These are phyloP conservation scores for Steatornis caripensis DNA, from an alignment of 2,113 vertebrate species.

Conservation along the genomic window DNA sequence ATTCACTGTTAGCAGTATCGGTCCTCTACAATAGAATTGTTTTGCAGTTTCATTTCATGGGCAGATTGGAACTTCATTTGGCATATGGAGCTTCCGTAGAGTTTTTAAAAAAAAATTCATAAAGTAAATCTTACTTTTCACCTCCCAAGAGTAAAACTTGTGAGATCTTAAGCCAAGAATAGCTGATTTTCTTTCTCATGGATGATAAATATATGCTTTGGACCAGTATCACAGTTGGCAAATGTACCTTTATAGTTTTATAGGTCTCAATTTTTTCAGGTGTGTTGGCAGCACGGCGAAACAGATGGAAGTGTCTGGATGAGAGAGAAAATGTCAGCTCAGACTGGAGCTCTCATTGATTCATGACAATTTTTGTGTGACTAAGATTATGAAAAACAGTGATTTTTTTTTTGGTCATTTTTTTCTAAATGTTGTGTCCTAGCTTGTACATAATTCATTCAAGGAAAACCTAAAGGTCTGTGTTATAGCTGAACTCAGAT, in stretches of 20 bases:
- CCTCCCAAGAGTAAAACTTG: background rate
- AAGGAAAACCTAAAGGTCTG: background rate
- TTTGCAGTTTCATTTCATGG: background rate
- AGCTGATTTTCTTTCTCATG: background rate
- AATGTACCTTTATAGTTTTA: background rate
- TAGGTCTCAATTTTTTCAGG: background rate
- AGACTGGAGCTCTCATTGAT: background rate
- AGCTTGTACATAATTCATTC: background rate
- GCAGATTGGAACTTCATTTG: background rate
- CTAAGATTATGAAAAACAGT: background rate
- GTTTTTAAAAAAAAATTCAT: background rate
- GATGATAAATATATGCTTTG: background rate
- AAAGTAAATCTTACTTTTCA: background rate
- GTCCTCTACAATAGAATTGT: background rate
- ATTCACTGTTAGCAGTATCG: background rate
- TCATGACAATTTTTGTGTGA: background rate
- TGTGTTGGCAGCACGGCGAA: background rate
- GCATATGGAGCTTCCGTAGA: background rate
- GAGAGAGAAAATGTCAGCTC: background rate
- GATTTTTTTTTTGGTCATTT: background rate
- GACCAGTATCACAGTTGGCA: background rate
- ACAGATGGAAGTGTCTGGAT: background rate
- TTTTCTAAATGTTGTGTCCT: background rate
- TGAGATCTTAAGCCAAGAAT: background rate
- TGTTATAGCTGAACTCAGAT: background rate